Evolutionary conservation across 2,888 invertebrate genomes (phyloP), one percentile per base, ranked within the genome.

Genomic region (Nymphalis polychloros): DNA sequence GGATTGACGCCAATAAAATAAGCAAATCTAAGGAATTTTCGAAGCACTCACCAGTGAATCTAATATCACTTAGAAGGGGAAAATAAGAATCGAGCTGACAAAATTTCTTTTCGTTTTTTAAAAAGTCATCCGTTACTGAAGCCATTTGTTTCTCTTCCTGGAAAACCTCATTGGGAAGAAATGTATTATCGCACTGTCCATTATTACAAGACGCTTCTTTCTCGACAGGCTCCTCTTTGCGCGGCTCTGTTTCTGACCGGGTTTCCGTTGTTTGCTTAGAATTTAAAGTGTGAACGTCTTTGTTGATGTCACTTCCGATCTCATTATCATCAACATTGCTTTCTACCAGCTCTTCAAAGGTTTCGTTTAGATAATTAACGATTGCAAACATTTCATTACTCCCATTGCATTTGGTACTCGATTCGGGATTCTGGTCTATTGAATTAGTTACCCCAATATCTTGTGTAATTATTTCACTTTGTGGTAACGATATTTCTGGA

Each of bases 91-190:
- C 86, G 0, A 87, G 73, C 61, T 86, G 83, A 69, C 90, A 90
- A 71, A 89, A 93, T 17, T 91, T 91, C 78, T 93, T 93, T 69
- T 93, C 93, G 48, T 93, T 92, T 67, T 88, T 86, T 69, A 93
- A 87, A 80, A 93, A 92, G 77, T 88, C 83, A 72, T 89, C 85
- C 7, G 92, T 91, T 2, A 84, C 85, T 2, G 82, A 77, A 1
- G 83, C 75, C 63, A 89, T 60, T 52, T 68, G 73, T 62, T 79
- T 85, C 8, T 79, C 81, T 20, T 78, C 77, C 35, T 77, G 78
- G 41, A 59, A 64, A 59, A 64, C 71, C 8, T 27, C 66, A 31
- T 70, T 60, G 46, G 31, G 8, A 48, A 52, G 53, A 41, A 64
- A 35, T 19, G 52, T 53, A 19, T 60, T 60, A n/a, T 63, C 10